phyloP scores from a whole-genome alignment of 2,113 vertebrate species.

The Rhabdornis inornatus region DNA sequence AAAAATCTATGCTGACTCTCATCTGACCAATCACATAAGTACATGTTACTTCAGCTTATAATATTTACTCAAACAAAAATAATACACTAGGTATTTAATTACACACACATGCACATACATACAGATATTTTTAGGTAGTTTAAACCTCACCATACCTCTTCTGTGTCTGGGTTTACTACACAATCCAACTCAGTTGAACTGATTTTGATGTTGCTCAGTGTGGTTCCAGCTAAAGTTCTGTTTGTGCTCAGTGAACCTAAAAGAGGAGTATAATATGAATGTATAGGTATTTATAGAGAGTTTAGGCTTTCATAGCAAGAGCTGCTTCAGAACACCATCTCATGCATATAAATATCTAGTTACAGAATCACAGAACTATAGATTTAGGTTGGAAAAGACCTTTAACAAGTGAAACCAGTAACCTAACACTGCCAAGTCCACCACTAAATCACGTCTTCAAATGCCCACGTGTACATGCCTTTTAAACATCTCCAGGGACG shows the following conservation, averaged over 20 bases:
- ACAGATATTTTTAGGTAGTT: not conserved
- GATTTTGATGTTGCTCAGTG: constrained; percentile 50
- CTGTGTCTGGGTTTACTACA: constrained; percentile 31
- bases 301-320: not conserved
- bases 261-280: not conserved
- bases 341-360: not conserved
- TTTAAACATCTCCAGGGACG: not conserved
- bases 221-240: not conserved
- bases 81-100: not conserved
- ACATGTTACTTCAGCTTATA: not conserved
- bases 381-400: not conserved
- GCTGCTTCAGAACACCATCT: not conserved
- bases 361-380: not conserved
- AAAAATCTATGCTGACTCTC: not conserved
- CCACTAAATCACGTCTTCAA: not conserved
- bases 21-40: not conserved
- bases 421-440: not conserved
- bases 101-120: not conserved
- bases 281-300: not conserved
- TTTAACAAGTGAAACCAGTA: not conserved
- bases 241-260: constrained; percentile 45
- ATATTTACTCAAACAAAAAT: not conserved
- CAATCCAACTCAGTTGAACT: constrained; percentile 50
- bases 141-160: constrained; percentile 71
- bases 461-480: not conserved